A percentile compares a stretch with the other conserved stretches of the same genome.
Evolutionary conservation across 2,797 vertebrate species (phyloP).

Genomic region (Aratinga solstitialis): DNA sequence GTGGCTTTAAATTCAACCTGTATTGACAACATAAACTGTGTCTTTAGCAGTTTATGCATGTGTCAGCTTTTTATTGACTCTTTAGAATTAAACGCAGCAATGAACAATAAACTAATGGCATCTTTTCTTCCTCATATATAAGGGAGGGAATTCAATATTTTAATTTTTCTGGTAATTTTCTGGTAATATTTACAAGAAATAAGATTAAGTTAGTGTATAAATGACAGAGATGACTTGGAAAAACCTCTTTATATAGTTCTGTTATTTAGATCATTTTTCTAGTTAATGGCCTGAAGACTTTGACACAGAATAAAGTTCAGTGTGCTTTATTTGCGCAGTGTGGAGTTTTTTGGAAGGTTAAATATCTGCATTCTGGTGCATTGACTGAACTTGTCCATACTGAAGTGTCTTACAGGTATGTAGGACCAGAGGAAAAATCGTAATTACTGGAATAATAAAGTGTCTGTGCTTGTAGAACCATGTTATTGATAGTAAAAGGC

Average conservation of each 20-base stretch:
- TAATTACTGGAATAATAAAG: not conserved
- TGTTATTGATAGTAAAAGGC: not conserved
- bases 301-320: not conserved
- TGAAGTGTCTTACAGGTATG: not conserved
- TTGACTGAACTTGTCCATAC: not conserved
- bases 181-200: conserved; percentile 42
- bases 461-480: not conserved
- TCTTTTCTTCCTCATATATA: conserved; percentile 23
- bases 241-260: not conserved
- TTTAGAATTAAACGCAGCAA: conserved; percentile 36
- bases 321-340: not conserved
- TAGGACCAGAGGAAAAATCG: not conserved
- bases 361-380: not conserved
- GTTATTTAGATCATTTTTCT: not conserved
- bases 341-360: not conserved
- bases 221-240: not conserved
- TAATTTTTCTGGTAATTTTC: conserved; percentile 61
- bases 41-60: conserved; percentile 57
- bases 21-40: conserved; percentile 30
- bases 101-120: conserved; percentile 39
- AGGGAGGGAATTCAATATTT: conserved; percentile 37
- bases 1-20: conserved; percentile 23
- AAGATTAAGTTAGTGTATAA: not conserved
- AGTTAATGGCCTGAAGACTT: not conserved
- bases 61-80: conserved; percentile 57